Evolutionary conservation across 2,113 vertebrate genomes (phyloP), one percentile per base, ranked within the genome.

Genomic region (Neolamprologus caudopunctatus): DNA sequence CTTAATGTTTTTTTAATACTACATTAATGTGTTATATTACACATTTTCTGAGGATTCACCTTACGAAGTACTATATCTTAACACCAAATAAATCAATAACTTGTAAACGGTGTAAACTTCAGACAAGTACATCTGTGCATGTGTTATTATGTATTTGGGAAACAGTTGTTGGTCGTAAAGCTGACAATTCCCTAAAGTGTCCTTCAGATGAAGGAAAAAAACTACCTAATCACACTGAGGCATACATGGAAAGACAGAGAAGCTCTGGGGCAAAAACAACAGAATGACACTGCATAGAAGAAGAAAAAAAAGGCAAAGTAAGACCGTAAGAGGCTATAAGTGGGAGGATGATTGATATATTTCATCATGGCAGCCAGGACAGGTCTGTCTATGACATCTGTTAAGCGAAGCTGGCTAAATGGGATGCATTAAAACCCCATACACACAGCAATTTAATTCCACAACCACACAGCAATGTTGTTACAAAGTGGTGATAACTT

Each of bases 281-380:
- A 51, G 73, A 89, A 86, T 83, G 89, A 92, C 88, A 83, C 78
- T 61, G 80, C 66, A 80, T 21, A 66, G 57, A 83, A 12, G n/a
- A 26, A 47, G 45, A 82, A 83, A 37, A 86, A 86, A 83, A 87
- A 85, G 89, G 66, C 45, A 63, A 89, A 87, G 82, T 85, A 84
- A 91, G 88, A 86, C 87, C n/a, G 6, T 79, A 63, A 90, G 89
- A 86, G 83, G 82, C 86, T 93, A n/a, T 91, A 93, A 95, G 93
- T 92, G 87, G 88, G 89, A 90, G 92, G 93, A 95, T 96, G 94
- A 96, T 96, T 95, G 94, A 96, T 96, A 96, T 92, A 94, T 96
- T 96, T 94, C 95, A 95, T 96, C 95, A 95, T 87, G 19, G 86
- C 85, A 94, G 90, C 87, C 91, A 94, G 90, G 93, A 95, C 93